Base-by-base conservation (phyloP, 2,797 vertebrate species). In the Pangasius djambal region DNA sequence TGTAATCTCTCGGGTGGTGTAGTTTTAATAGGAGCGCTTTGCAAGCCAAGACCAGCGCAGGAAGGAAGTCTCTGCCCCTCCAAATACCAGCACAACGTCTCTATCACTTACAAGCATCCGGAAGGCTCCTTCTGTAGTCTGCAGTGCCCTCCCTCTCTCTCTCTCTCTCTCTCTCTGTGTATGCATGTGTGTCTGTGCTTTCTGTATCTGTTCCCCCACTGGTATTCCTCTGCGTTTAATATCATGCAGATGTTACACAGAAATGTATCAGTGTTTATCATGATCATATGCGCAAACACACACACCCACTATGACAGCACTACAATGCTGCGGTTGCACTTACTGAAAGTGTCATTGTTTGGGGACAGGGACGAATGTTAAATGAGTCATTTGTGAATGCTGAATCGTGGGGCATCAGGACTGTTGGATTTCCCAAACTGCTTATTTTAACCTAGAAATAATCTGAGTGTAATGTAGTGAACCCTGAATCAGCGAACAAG, bases 41-140 rank as follows among this genome's bases (percentile, higher is more conserved):
- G 15, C 57, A 83, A n/a, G 79, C 37, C 10, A 57, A 86, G 77
- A 69, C 67, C 40, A 28, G 55, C 10, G 86, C 59, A 87, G 86
- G 86, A 89, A 89, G 85, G 89, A 89, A 87, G 89, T 86, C 22
- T 82, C 85, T 86, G 87, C 67, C 89, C 79, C 18, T 83, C 40
- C 31, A 67, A 74, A 87, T 31, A 61, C 65, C 5, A 83, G 31
- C 69, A 82, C 10, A 50, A 44, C 44, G 1, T 72, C 84, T 82
- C 74, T 81, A 86, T 72, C 88, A 72, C 75, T 86, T 31, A 6
- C 4, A 75, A 22, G 69, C 86, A 87, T 69, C 85, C 89, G 81
- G 88, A 69, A 74, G 16, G 57, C 40, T 86, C 85, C 63, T 79
- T 81, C 72, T 70, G 20, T 34, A 85, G 6, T 40, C 28, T 52